Base-by-base conservation (phyloP, 2,888 invertebrate species). In the Ennomos fuscantarius region DNA sequence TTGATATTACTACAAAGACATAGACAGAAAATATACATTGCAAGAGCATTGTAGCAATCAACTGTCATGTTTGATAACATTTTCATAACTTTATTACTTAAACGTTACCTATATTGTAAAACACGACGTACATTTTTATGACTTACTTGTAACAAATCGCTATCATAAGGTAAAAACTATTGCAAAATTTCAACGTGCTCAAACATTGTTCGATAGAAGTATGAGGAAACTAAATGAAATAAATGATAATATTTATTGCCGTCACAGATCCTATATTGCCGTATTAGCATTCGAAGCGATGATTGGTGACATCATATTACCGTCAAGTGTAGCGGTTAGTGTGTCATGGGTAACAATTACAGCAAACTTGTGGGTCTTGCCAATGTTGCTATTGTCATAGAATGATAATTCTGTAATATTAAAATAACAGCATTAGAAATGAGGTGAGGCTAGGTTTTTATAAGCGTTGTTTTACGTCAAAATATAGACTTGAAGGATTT, bases 331-430 rank as follows among this genome's bases (percentile, higher is more conserved):
- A 36, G 51, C 60, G 62, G 69, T 74, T 72, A 72, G 57, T 73
- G 57, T 73, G 78, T 74, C 78, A 78, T 65, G 76, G 73, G 55
- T 70, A 63, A 31, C 65, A 65, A 73, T 71, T 69, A 66, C 43
- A 8, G 45, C 15, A 15, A 11, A 15, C 9, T 9, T 31, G 41
- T 9, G 43, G 32, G 11, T 33, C 32, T 48, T 11, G 15, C 24
- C 24, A 31, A 9, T 15, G 24, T 24, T 24, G 6, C 24, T 24
- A 24, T 24, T 24, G 24, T 24, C 6, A 24, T 24, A 24, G 24
- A 24, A 24, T 24, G 5, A 24, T 24, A 24, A 24, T 2, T 24
- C 24, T 24, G 24, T 24, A n/a, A n/a, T n/a, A 24, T 24, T 6
- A 24, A 24, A 0, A 24, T 24, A 24, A 24, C 3, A 3, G 2